These are phyloP conservation scores for Argentina silus DNA, from an alignment of 2,797 vertebrate species.

Conservation along the genomic window DNA sequence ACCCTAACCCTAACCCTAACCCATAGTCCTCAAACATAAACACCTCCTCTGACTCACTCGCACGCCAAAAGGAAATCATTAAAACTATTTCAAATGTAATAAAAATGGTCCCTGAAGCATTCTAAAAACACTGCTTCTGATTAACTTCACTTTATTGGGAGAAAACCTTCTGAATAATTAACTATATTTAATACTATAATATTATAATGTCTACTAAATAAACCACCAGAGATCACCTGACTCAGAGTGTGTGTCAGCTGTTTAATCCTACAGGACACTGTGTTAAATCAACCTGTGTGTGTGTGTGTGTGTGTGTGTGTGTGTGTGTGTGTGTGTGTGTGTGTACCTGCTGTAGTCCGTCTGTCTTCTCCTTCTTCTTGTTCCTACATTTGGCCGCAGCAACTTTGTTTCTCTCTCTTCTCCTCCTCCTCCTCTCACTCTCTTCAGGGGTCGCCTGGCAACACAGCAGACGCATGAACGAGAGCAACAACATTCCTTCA, in stretches of 20 bases:
- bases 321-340: no score
- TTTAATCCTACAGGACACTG: no score
- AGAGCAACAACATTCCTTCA: not conserved
- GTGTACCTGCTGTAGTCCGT: conserved; percentile 88
- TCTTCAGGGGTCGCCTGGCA: conserved; percentile 80
- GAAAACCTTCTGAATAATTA: not conserved
- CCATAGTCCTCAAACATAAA: no score
- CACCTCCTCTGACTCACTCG: no score
- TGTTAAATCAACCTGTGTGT: no score
- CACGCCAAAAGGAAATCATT: not conserved
- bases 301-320: no score
- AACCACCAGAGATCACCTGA: not conserved
- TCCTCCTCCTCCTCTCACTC: conserved; percentile 87
- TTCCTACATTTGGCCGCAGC: conserved; percentile 96
- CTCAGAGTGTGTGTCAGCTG: not conserved
- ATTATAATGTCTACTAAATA: not conserved
- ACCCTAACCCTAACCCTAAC: no score
- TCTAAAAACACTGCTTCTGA: not conserved
- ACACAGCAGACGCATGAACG: not conserved
- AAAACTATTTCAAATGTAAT: not conserved
- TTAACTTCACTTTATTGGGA: not conserved
- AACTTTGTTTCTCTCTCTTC: conserved; percentile 94
- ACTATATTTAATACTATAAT: not conserved
- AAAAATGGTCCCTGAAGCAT: not conserved
- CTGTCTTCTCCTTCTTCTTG: conserved; percentile 97